Conservation (phyloP, 2,113 vertebrate species). For the Genyomyrus donnyi region DNA sequence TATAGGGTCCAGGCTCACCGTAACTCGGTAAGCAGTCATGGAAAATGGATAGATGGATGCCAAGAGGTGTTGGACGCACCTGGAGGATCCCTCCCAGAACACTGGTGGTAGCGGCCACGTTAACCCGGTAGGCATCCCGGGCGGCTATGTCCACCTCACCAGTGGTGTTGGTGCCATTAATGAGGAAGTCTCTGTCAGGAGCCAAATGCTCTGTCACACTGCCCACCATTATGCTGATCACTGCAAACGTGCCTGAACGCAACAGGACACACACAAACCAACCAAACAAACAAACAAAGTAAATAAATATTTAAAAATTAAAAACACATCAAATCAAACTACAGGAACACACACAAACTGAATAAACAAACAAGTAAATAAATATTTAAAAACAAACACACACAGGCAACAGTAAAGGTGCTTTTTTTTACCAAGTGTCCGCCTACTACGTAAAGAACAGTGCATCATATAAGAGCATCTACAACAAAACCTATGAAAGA, state of each 20-base stretch:
- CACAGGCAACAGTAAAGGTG: not conserved
- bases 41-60: not conserved
- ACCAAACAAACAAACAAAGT: not conserved
- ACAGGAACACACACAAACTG: not conserved
- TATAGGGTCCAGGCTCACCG: too few species aligned
- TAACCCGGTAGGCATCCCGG: conserved; percentile 54
- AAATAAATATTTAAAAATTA: not conserved
- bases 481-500: not conserved
- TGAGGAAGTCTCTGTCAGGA: conserved; percentile 52
- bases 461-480: not conserved
- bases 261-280: not conserved
- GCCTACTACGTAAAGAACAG: not conserved
- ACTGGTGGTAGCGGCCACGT: conserved; percentile 70
- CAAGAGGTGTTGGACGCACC: conserved; percentile 47
- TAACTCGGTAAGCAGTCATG: not conserved
- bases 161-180: conserved; percentile 57
- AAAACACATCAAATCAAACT: not conserved
- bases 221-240: conserved; percentile 89
- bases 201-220: conserved; percentile 69
- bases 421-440: not conserved
- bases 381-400: not conserved
- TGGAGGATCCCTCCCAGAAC: conserved; percentile 76
- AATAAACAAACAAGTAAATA: not conserved
- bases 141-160: conserved; percentile 26
- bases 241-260: conserved; percentile 77